A percentile compares a stretch with the other conserved stretches of the same genome.
These are phyloP conservation scores for Heterodera filipjevi DNA, from an alignment of 2,888 invertebrate species.

Conservation along the genomic window DNA sequence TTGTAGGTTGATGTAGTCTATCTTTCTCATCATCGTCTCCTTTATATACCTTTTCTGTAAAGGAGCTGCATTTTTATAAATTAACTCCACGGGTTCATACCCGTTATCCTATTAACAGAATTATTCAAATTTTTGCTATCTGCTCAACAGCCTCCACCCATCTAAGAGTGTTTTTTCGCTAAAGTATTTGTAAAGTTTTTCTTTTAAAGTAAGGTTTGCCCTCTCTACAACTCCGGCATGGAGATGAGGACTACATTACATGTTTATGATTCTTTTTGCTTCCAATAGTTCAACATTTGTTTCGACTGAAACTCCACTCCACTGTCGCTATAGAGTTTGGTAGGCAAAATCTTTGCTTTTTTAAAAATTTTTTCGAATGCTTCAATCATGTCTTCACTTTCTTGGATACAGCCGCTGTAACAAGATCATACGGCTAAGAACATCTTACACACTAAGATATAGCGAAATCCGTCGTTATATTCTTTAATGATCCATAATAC, in stretches of 20 bases:
- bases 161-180: conserved; percentile 23
- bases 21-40: too few species aligned
- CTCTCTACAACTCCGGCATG: conserved; percentile 29
- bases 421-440: background rate
- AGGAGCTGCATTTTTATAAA: too few species aligned
- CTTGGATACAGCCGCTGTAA: background rate
- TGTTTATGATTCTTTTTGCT: conserved; percentile 18
- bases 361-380: conserved; percentile 16
- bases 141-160: conserved; percentile 23
- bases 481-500: too few species aligned
- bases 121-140: conserved; percentile 26
- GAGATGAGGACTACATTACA: conserved; percentile 20
- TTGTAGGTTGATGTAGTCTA: too few species aligned
- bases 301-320: conserved; percentile 13
- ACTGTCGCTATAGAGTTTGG: background rate
- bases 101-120: background rate
- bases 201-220: conserved; percentile 27
- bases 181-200: conserved; percentile 27
- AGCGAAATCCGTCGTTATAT: background rate
- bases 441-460: background rate
- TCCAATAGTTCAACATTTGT: conserved; percentile 1
- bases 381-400: conserved; percentile 15
- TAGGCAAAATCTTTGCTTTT: background rate
- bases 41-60: too few species aligned
- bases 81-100: too few species aligned